Percentiles rank a stretch among this genome's conserved stretches.
These are phyloP conservation scores for Adela reaumurella DNA, from an alignment of 2,888 invertebrate genomes.

Conservation along the genomic window DNA sequence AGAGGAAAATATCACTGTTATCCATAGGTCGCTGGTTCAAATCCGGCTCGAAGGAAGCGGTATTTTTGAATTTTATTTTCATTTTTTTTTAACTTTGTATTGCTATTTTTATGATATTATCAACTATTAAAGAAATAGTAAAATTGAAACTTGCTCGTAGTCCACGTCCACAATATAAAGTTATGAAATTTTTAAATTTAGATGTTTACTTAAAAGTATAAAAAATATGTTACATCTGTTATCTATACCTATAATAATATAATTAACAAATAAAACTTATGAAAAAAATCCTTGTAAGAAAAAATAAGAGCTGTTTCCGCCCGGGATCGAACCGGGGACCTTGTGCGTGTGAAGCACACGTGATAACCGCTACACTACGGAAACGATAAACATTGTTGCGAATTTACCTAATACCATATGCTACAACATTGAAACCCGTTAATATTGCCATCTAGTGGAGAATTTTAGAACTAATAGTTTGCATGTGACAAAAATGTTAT, in stretches of 20 bases:
- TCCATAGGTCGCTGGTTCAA: conserved; percentile 60
- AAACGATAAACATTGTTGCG: conserved; percentile 24
- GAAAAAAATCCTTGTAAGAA: conserved; percentile 7
- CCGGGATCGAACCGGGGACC: conserved; percentile 69
- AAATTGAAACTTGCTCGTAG: too few relatives aligned
- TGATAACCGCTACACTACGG: conserved; percentile 77
- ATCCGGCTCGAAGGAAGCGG: conserved; percentile 53
- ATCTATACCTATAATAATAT: too few relatives aligned
- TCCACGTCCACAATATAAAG: too few relatives aligned
- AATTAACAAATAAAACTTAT: not conserved
- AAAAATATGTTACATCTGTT: too few relatives aligned
- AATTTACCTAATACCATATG: conserved; percentile 11
- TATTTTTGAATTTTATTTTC: not conserved
- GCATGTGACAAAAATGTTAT: too few relatives aligned
- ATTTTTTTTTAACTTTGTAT: not conserved
- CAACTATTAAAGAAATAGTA: too few relatives aligned
- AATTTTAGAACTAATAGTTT: too few relatives aligned
- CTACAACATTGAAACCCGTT: too few relatives aligned
- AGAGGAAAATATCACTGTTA: conserved; percentile 20
- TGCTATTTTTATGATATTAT: too few relatives aligned
- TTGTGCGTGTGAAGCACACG: conserved; percentile 79
- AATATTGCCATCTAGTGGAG: too few relatives aligned
- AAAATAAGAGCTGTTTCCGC: conserved; percentile 50
- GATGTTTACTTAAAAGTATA: too few relatives aligned
- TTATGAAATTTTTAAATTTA: too few relatives aligned